Evolutionary conservation across 2,797 vertebrate species (phyloP).

Genomic region (Ciconia nigra): DNA sequence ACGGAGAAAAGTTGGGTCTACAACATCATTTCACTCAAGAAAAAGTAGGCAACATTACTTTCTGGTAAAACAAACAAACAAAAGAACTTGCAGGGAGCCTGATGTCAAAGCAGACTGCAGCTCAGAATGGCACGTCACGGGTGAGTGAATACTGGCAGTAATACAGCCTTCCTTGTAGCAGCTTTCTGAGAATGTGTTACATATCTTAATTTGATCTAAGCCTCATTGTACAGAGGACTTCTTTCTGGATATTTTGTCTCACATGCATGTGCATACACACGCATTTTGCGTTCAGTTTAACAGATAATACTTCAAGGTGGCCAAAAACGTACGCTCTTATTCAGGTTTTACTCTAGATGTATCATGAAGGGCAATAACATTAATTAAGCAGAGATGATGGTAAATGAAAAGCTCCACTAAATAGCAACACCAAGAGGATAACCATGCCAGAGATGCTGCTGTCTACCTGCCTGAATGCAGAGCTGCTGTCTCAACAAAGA

Average conservation of each 20-base stretch:
- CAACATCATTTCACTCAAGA: neutral
- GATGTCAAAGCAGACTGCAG: neutral
- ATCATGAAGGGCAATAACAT: neutral
- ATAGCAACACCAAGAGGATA: neutral
- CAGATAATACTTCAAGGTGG: neutral
- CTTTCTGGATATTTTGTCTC: neutral
- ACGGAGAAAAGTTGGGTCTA: neutral
- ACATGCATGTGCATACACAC: fast-evolving
- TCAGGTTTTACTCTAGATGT: neutral
- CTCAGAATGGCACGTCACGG: neutral
- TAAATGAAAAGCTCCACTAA: neutral
- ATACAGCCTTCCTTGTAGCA: neutral
- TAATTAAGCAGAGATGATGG: neutral
- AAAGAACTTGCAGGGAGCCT: neutral
- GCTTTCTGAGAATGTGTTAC: neutral
- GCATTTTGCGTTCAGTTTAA: neutral
- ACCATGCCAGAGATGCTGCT: neutral
- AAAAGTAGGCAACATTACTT: neutral
- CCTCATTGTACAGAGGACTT: neutral
- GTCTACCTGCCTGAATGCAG: neutral
- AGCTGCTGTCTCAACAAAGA: neutral
- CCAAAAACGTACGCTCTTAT: neutral
- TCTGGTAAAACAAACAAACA: neutral
- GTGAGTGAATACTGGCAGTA: neutral
- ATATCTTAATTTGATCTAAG: neutral